Evolutionary conservation across 2,113 vertebrate species (phyloP).

Genomic region (Leptobrachium leishanense): DNA sequence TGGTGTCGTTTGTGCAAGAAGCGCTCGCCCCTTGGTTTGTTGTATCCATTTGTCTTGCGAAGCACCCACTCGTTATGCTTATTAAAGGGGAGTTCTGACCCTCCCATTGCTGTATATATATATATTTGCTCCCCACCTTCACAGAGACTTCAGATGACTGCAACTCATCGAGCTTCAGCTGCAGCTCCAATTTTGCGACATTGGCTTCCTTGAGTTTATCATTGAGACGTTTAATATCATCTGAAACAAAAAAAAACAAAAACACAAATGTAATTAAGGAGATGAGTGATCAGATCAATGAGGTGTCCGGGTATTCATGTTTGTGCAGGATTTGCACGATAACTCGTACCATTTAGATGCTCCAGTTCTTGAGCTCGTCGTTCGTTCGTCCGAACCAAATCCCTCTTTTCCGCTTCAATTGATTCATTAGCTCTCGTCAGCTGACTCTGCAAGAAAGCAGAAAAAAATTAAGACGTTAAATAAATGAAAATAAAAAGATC

Average conservation of each 20-base stretch:
- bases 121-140: slow-evolving; percentile 67
- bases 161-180: slow-evolving; percentile 89
- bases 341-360: slow-evolving; percentile 80
- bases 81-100: too few species aligned
- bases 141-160: slow-evolving; percentile 90
- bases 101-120: too few species aligned
- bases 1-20: too few species aligned
- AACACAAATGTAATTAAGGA: too few species aligned
- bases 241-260: slow-evolving; percentile 58
- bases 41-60: too few species aligned
- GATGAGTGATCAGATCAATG: background rate
- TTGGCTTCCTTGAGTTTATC: slow-evolving; percentile 85
- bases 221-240: slow-evolving; percentile 86
- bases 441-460: slow-evolving; percentile 65
- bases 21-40: too few species aligned
- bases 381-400: slow-evolving; percentile 86
- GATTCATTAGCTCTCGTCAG: slow-evolving; percentile 85
- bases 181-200: slow-evolving; percentile 81
- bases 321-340: too few species aligned
- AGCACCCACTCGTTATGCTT: too few species aligned
- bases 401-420: slow-evolving; percentile 89
- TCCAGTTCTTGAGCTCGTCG: slow-evolving; percentile 85
- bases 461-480: background rate
- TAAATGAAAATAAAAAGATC: too few species aligned
- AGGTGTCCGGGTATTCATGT: too few species aligned